These are phyloP conservation scores for Danio aesculapii DNA, from an alignment of 2,797 vertebrate genomes.

Conservation along the genomic window DNA sequence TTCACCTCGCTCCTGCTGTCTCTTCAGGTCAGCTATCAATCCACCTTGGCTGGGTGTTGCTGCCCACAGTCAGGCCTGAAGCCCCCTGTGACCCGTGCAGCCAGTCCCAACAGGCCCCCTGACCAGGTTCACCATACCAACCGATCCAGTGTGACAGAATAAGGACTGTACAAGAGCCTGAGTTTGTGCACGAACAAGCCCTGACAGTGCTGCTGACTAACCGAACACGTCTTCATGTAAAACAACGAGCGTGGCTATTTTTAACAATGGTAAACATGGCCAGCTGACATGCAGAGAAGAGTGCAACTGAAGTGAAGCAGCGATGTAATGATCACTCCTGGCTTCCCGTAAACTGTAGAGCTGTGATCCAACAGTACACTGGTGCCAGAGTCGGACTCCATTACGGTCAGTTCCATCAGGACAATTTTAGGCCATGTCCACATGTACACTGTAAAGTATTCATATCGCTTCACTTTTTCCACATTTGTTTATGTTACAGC, in stretches of 20 bases:
- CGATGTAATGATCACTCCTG: conserved; percentile 58
- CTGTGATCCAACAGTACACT: conserved; percentile 36
- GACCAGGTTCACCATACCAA: conserved; percentile 69
- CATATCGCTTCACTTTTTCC: too few relatives aligned
- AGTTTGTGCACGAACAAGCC: conserved; percentile 75
- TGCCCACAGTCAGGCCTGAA: conserved; percentile 65
- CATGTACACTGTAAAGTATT: too few relatives aligned
- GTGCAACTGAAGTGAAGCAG: conserved; percentile 64
- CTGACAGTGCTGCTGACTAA: conserved; percentile 78
- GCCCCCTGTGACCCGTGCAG: conserved; percentile 66
- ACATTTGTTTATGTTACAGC: too few relatives aligned
- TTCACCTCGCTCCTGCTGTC: conserved; percentile 57
- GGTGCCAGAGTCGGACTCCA: not conserved
- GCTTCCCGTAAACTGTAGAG: conserved; percentile 60
- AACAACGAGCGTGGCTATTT: conserved; percentile 73
- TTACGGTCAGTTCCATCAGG: not conserved
- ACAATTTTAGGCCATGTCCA: not conserved
- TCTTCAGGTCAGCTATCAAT: conserved; percentile 78
- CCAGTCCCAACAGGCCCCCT: conserved; percentile 58
- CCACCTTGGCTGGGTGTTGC: conserved; percentile 66
- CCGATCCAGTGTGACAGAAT: conserved; percentile 79
- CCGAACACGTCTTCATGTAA: conserved; percentile 66
- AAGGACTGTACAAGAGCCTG: conserved; percentile 73
- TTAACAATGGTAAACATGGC: conserved; percentile 64
- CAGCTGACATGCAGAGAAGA: conserved; percentile 71